Conservation (phyloP, 1,140 invertebrate genomes). For the Euwallacea similis region DNA sequence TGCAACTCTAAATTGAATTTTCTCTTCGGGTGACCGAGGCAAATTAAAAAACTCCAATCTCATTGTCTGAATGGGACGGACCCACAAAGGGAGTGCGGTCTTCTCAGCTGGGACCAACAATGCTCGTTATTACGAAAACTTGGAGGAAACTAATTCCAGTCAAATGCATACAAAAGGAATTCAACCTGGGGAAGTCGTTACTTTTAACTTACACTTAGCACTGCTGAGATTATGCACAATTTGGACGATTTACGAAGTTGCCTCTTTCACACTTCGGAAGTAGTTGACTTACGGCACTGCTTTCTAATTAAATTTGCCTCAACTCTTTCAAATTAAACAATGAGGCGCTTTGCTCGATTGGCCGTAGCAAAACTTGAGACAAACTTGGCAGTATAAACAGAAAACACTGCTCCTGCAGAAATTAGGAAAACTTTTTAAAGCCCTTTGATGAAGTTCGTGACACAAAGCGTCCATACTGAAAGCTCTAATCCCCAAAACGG, state of each 20-base stretch:
- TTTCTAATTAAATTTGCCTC: too few relatives aligned
- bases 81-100: constrained; percentile 13
- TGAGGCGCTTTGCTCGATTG: too few relatives aligned
- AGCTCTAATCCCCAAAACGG: neutral
- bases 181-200: constrained; percentile 19
- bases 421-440: neutral
- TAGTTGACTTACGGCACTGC: too few relatives aligned
- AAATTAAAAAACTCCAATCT: too few relatives aligned
- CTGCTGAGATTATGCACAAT: constrained; percentile 9
- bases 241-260: constrained; percentile 15
- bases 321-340: too few relatives aligned
- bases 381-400: too few relatives aligned
- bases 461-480: neutral
- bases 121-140: constrained; percentile 30
- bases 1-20: too few relatives aligned
- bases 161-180: constrained; percentile 29
- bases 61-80: too few relatives aligned
- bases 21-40: too few relatives aligned
- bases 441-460: neutral
- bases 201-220: constrained; percentile 20
- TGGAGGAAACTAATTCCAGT: constrained; percentile 31
- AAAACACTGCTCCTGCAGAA: too few relatives aligned
- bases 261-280: neutral
- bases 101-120: constrained; percentile 25
- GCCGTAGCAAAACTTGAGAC: too few relatives aligned